Conservation (phyloP, 2,113 vertebrate species). For the Aythya baeri region DNA sequence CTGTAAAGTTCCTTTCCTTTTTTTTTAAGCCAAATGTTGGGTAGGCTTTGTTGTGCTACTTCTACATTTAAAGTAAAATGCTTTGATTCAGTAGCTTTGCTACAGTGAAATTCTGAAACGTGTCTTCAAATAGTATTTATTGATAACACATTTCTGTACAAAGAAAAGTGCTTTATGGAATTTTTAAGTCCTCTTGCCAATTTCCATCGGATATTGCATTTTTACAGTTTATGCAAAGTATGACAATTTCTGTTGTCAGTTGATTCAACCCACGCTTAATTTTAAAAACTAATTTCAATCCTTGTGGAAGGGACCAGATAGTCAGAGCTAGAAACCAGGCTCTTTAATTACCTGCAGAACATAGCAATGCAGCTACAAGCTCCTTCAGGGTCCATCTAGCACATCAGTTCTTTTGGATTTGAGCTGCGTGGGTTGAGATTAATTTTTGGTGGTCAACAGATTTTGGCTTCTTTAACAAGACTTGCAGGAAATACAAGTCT, state of each 20-base stretch:
- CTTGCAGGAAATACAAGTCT: neutral
- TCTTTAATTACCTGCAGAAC: neutral
- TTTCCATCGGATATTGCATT: neutral
- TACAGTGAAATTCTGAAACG: neutral
- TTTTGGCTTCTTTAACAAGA: neutral
- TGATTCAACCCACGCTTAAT: neutral
- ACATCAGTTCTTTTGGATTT: neutral
- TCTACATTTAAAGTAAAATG: neutral
- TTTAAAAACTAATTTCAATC: neutral
- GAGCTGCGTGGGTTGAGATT: neutral
- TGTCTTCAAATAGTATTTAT: neutral
- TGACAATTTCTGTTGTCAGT: neutral
- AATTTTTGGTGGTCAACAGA: neutral
- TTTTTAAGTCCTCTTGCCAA: neutral
- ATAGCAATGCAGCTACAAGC: neutral
- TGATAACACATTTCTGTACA: conserved; percentile 16
- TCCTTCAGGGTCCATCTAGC: neutral
- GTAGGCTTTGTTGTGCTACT: neutral
- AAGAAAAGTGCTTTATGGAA: neutral
- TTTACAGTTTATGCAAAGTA: neutral
- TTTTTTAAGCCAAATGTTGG: neutral
- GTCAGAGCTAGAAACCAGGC: neutral
- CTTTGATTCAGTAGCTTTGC: neutral
- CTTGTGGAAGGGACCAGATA: neutral
- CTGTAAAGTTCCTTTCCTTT: neutral